Evolutionary conservation across 2,797 vertebrate genomes (phyloP), one percentile per base, ranked within the genome.

Genomic region (Sciurus carolinensis): DNA sequence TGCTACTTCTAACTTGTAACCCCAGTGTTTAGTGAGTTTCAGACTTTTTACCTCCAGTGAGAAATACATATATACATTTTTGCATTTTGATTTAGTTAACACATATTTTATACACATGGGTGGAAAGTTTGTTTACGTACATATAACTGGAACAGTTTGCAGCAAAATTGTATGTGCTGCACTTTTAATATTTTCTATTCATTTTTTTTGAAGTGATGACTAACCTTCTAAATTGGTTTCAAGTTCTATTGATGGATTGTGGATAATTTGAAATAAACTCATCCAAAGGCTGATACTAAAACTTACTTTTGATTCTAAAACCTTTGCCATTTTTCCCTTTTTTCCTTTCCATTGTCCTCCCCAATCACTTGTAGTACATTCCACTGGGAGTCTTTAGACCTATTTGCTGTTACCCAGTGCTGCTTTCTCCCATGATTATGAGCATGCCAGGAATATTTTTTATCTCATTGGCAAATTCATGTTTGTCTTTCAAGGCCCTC

Each of bases 221-320:
- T 81, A 75, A 30, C 22, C 26, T 39, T 73, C 33, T n/a, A 59
- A 73, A 73, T 80, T 80, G 66, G 17, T 85, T 73, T 87, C 66
- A 57, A 39, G 28, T 44, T 11, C 75, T 64, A 8, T 28, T 39
- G 26, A 26, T 50, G 62, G 50, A 7, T 72, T 36, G 4, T 81
- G 67, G 17, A 15, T 66, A 13, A 81, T 2, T 62, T 75, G 89
- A 83, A 84, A 39, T 22, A 52, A 33, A 66, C 30, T 47, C 9
- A 83, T 73, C 42, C 50, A 62, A 6, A 81, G 64, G 66, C 69
- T 64, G 52, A 52, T 39, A 36, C 83, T 82, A 44, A 87, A 87
- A 94, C 39, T 67, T 36, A 44, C 57, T 90, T 24, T 86, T 80
- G 54, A 57, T 95, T 87, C 44, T 79, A 39, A 90, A n/a, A 90